Base-by-base conservation (phyloP, 2,888 invertebrate genomes). In the Lissonota sp. region DNA sequence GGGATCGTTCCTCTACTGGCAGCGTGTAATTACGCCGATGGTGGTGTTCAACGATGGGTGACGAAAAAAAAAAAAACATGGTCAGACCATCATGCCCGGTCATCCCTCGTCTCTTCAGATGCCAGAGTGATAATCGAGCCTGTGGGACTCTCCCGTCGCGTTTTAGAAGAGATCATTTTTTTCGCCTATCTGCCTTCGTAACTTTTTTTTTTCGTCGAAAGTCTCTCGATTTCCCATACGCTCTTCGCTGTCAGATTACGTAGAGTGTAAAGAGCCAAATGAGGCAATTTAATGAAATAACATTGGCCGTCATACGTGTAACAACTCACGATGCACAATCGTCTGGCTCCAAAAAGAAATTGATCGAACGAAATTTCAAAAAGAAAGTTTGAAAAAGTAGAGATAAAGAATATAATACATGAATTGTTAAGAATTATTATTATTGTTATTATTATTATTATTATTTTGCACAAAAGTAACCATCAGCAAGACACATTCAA, bases 261-360 rank as follows among this genome's bases (percentile, higher is more conserved):
- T 42, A 62, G 62, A 70, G 69, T 78, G 64, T 71, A 78, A 76
- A 57, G 26, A 26, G 26, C 67, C 49, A 37, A 83, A 81, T 73
- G 53, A 73, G 76, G 72, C 76, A 67, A 74, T 80, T 3, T 3
- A 80, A 84, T 83, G 80, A 82, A 84, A 82, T 49, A 80, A 84
- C 82, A 82, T 84, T 83, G 79, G 71, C 82, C 79, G 55, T 84
- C 81, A 51, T 69, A 78, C 58, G 70, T 70, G 64, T 74, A 71
- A 84, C 83, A 83, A 83, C 79, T 84, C 83, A 82, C 72, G 62
- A 67, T 16, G 70, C 71, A 72, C 60, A 55, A 57, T 63, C 42
- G 6, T 39, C 5, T 51, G 42, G 3, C 14, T 64, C 26, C 26
- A 26, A 26, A 3, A 26, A 26, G 26, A 26, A 26, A 26, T 2